Conservation (phyloP, 2,113 vertebrate genomes). For the Propithecus coquereli region DNA sequence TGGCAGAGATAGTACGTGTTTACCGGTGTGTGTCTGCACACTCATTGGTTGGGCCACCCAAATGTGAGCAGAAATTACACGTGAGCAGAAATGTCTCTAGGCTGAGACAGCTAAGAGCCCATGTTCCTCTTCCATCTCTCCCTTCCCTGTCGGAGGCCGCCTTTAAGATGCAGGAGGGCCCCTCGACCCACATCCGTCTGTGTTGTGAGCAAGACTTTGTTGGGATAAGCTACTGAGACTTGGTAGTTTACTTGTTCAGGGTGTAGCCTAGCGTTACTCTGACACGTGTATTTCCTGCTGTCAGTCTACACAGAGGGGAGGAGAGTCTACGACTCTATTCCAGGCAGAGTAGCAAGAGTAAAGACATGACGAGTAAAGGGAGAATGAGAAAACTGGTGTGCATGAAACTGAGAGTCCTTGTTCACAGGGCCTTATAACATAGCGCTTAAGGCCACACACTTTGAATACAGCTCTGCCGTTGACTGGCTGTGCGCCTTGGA, state of each 20-base stretch:
- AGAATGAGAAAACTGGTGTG: neutral
- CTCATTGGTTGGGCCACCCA: neutral
- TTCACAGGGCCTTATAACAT: fast-evolving
- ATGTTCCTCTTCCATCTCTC: neutral
- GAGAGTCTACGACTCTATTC: neutral
- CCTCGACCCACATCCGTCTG: neutral
- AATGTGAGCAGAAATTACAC: neutral
- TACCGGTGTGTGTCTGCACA: neutral
- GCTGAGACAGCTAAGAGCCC: neutral
- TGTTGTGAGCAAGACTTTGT: neutral
- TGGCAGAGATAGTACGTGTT: neutral
- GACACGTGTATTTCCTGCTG: neutral
- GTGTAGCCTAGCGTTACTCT: neutral
- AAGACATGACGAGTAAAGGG: neutral
- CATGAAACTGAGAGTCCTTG: neutral
- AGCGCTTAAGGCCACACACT: fast-evolving
- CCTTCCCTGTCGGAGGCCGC: no score
- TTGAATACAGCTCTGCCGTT: neutral
- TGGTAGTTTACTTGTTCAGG: neutral
- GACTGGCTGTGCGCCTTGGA: neutral
- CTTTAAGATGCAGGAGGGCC: neutral
- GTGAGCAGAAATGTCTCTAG: neutral
- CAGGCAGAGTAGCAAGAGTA: neutral
- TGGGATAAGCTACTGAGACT: neutral
- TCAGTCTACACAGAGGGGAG: neutral